Evolutionary conservation across 2,113 vertebrate species (phyloP), one percentile per base, ranked within the genome.

Genomic region (Nipponia nippon): DNA sequence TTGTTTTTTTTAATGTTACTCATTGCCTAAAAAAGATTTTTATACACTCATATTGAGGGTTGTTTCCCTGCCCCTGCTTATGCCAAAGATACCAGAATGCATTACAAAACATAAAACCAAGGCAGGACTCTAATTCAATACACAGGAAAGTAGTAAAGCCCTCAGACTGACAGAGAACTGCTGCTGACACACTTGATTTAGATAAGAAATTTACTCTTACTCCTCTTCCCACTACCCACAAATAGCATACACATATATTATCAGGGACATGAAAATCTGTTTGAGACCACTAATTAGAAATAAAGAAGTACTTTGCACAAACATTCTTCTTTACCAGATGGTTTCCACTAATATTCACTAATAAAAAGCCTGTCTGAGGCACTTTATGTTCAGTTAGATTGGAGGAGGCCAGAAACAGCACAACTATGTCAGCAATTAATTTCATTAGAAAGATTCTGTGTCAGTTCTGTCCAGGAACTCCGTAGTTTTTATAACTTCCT

Each of bases 381-480:
- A 42, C 78, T 96, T 93, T 93, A 76, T 65, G 47, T 58, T 86
- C 92, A 75, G 67, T 91, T 89, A 90, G 77, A 89, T 80, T 82
- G 73, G 70, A 34, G 94, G 30, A 97, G 65, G 55, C 55, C 83
- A 97, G 72, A 22, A 73, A 91, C 86, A 94, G 63, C 38, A 80
- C 85, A 95, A 71, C 85, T 90, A 92, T 34, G 23, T 61, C 66
- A 93, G 80, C 96, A 97, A 87, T 95, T 96, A 93, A 97, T 82
- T 76, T 94, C 40, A 59, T 96, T 89, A 66, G 25, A 71, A 78
- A 78, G 46, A 90, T 10, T 72, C 69, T 89, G 66, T 84, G 73
- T 62, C 87, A 93, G 42, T 93, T 94, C 89, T 50, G 14, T 42
- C 17, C 6, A 10, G 20, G 34, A 94, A 62, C 82, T 88, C 38